phyloP scores from a whole-genome alignment of 2,113 vertebrate species.

The Dromaius novaehollandiae region DNA sequence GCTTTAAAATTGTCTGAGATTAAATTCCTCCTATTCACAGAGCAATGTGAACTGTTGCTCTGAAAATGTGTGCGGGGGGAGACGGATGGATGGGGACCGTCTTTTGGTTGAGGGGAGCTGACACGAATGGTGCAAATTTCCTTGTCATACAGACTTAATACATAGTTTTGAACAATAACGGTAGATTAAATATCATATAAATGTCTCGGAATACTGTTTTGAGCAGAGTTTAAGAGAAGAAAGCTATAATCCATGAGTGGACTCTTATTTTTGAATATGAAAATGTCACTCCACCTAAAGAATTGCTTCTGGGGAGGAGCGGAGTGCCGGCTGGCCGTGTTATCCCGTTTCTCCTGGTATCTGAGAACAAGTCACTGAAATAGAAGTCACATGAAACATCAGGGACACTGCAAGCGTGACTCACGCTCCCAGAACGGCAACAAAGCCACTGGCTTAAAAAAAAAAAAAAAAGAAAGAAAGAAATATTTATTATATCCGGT shows the following conservation, averaged over 20 bases:
- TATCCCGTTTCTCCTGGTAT: neutral
- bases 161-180: neutral
- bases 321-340: neutral
- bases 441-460: neutral
- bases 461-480: neutral
- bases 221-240: neutral
- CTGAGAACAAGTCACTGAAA: neutral
- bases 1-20: neutral
- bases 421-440: neutral
- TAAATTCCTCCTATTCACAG: neutral
- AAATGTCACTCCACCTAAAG: neutral
- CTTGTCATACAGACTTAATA: neutral
- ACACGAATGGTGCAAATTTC: neutral
- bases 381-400: neutral
- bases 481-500: neutral
- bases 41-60: neutral
- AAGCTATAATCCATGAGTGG: neutral
- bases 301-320: neutral
- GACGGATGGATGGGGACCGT: too few species aligned
- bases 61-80: neutral
- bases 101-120: neutral
- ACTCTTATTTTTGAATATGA: neutral
- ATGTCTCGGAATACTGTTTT: neutral
- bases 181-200: neutral
- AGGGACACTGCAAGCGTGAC: neutral